Evolutionary conservation across 2,888 invertebrate species (phyloP), one percentile per base, ranked within the genome.

Genomic region (Nomada ferruginata): DNA sequence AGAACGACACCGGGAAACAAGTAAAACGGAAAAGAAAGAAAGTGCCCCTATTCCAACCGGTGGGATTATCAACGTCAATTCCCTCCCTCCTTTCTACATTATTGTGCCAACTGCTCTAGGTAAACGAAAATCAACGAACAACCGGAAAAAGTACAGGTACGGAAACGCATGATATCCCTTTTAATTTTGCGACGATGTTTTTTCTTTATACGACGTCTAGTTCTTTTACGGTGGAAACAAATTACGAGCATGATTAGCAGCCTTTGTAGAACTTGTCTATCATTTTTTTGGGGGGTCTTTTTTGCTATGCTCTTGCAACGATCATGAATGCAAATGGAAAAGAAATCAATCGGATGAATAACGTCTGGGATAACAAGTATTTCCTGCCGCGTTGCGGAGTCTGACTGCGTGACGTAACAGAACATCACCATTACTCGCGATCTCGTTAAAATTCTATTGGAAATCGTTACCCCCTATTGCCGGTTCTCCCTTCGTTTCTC

Each of bases 401-500:
- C 20, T 29, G 5, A 13, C 52, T 18, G 5, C 60, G 26, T 26
- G 55, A 72, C 42, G 73, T 57, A 70, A 81, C 44, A 44, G 72
- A 50, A 80, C 68, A 68, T 63, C 69, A 50, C 64, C 42, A 53
- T 80, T 69, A 72, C 61, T 52, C 50, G 29, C 57, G 60, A 63
- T 72, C 63, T 69, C 65, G 68, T 76, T 82, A 83, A 76, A 70
- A 83, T 82, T 73, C 63, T 70, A 82, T 83, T 64, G 83, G 78
- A 83, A 82, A 82, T 83, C 83, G 78, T 83, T 82, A 82, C 44
- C 10, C 20, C 15, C 20, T 29, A 13, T 2, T 1, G 15, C 44
- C 13, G 11, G 47, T 47, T 47, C 47, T 20, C 13, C 57, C 5
- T 26, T 2, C 7, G 63, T 52, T 11, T 4, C 20, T 23, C 20